Base-by-base conservation (phyloP, 2,113 vertebrate genomes). In the Maylandia zebra region DNA sequence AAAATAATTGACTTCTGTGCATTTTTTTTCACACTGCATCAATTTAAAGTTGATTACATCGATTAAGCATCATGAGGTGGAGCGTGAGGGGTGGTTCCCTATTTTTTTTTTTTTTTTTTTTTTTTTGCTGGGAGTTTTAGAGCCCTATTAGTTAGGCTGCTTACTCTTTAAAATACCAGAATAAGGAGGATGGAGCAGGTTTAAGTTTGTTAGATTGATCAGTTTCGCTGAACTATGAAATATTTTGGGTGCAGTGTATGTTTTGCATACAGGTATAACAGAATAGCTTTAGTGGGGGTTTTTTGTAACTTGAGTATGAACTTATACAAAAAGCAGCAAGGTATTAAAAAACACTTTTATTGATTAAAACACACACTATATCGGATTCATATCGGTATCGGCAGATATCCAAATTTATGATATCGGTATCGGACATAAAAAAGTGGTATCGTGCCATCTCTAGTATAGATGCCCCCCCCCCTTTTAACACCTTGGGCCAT, bases 121-220 rank as follows among this genome's bases (percentile, higher is more conserved):
- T 24, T 24, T 24, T 24, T 24, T 24, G 24, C 24, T 24, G 24
- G 24, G 24, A 24, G 24, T 24, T 24, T 24, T 24, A 24, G 24
- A 24, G 24, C 24, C 24, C 24, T 24, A 4, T 24, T 24, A 24
- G 24, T 24, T 24, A 24, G 24, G 24, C 24, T 24, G 24, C 24
- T 24, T 50, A 50, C 48, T 19, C 48, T 50, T 5, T 50, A 5
- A 50, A 50, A 50, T 1, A 50, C 0, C 3, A 50, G 48, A 50
- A 19, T 3, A 19, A 1, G 17, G 48, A 50, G 1, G 48, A 50
- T 1, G 48, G 1, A 0, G 48, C 0, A 50, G 16, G 48, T 19
- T 50, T 5, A 50, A 19, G 4, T 50, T 5, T 19, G 19, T 50
- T 9, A 50, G 48, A 19, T 50, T 50, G 48, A 50, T 52, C 8